Evolutionary conservation across 2,888 invertebrate species (phyloP).

Genomic region (Diarsia mendica): DNA sequence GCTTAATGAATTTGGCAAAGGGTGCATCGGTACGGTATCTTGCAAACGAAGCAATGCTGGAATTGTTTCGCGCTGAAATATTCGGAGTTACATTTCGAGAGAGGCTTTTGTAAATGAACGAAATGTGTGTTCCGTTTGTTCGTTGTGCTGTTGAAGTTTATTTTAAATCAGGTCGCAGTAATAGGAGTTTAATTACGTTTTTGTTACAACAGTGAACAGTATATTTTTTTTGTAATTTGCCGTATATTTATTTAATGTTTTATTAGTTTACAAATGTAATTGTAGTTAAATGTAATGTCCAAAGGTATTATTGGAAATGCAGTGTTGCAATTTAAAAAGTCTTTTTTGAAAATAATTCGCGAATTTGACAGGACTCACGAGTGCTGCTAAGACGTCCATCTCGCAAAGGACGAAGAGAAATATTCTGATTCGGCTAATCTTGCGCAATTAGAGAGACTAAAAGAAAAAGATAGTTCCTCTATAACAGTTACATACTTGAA

Average conservation of each 20-base stretch:
- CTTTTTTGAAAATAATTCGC: no score
- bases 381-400: background rate
- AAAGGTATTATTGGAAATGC: no score
- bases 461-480: background rate
- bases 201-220: background rate
- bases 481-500: no score
- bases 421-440: no score
- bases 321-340: no score
- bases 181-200: background rate
- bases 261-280: no score
- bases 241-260: no score
- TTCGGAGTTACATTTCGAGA: constrained; percentile 38
- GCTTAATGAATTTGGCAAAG: constrained; percentile 58
- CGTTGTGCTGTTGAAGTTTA: constrained; percentile 8
- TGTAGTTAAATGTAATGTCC: no score
- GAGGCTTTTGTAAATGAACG: constrained; percentile 29
- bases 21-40: constrained; percentile 55
- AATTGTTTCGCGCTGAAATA: constrained; percentile 48
- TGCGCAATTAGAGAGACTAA: background rate
- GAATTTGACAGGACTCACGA: background rate
- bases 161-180: background rate
- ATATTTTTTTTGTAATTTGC: no score
- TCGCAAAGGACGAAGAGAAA: background rate
- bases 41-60: constrained; percentile 31
- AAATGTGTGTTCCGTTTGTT: constrained; percentile 32